phyloP scores from a whole-genome alignment of 2,113 vertebrate species.

The Thermophis baileyi region DNA sequence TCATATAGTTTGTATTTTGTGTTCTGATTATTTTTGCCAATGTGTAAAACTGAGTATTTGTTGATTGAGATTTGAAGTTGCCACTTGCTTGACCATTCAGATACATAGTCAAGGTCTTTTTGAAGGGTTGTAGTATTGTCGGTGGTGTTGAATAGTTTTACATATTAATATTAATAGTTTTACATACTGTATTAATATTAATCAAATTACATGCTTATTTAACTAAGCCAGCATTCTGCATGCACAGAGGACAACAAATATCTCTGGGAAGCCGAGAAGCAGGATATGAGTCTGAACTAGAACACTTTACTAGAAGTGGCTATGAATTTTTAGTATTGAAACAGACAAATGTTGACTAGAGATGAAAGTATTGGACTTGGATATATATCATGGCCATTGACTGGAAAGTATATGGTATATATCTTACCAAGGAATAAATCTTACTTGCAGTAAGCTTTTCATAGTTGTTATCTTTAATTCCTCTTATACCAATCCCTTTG shows the following conservation, averaged over 20 bases:
- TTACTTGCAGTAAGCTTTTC: background rate
- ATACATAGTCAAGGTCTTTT: too few relatives aligned
- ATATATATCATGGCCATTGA: background rate
- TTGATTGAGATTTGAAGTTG: too few relatives aligned
- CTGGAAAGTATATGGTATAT: background rate
- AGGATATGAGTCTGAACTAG: too few relatives aligned
- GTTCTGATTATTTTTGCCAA: too few relatives aligned
- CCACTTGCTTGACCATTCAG: too few relatives aligned
- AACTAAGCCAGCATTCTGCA: background rate
- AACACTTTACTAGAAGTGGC: background rate
- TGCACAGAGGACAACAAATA: background rate
- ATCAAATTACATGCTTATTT: background rate
- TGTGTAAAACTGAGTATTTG: too few relatives aligned
- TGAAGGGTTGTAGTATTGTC: too few relatives aligned
- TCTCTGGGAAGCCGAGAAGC: background rate
- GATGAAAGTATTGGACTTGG: background rate
- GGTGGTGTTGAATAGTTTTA: too few relatives aligned
- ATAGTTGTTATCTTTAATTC: background rate
- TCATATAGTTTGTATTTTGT: too few relatives aligned
- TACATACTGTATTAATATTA: too few relatives aligned
- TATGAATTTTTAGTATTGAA: background rate
- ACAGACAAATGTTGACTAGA: background rate
- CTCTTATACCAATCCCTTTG: background rate
- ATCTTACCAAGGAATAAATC: background rate
- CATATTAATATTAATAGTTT: too few relatives aligned